Percentiles rank a stretch among this genome's conserved stretches.
Evolutionary conservation across 2,797 vertebrate species (phyloP).

Genomic region (Gallinago nigripennis): DNA sequence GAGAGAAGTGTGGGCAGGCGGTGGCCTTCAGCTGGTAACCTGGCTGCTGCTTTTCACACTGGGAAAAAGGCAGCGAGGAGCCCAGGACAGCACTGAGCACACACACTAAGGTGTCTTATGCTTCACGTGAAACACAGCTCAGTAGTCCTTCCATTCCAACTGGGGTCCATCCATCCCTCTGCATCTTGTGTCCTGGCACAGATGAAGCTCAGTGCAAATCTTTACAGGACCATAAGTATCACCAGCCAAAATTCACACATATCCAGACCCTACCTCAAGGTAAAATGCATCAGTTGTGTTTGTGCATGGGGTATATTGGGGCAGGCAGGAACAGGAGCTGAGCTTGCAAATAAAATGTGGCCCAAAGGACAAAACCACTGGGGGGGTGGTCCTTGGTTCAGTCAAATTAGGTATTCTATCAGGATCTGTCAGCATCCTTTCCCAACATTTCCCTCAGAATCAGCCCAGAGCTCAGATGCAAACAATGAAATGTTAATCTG

Average conservation of each 20-base stretch:
- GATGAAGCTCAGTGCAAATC: not conserved
- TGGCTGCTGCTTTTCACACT: not conserved
- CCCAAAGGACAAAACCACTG: not conserved
- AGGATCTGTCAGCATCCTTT: constrained; percentile 20
- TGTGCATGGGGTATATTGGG: not conserved
- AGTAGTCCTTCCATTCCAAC: not conserved
- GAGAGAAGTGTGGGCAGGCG: not conserved
- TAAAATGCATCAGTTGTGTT: not conserved
- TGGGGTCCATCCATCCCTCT: not conserved
- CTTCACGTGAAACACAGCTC: not conserved
- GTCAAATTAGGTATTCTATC: not conserved
- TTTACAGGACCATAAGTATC: not conserved
- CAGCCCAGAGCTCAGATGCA: not conserved
- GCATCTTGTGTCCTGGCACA: not conserved
- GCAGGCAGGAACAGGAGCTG: not conserved
- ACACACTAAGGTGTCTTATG: not conserved
- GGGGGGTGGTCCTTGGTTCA: not conserved
- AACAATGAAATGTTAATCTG: constrained; percentile 61
- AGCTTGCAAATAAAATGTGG: not conserved
- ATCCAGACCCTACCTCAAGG: not conserved
- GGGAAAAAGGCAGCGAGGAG: not conserved
- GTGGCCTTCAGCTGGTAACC: not conserved
- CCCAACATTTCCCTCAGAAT: not conserved
- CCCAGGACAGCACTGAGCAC: not conserved
- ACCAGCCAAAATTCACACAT: not conserved